A percentile compares a stretch with the other conserved stretches of the same genome.
Evolutionary conservation across 2,797 vertebrate species (phyloP).

Genomic region (Sebastes nivosus): DNA sequence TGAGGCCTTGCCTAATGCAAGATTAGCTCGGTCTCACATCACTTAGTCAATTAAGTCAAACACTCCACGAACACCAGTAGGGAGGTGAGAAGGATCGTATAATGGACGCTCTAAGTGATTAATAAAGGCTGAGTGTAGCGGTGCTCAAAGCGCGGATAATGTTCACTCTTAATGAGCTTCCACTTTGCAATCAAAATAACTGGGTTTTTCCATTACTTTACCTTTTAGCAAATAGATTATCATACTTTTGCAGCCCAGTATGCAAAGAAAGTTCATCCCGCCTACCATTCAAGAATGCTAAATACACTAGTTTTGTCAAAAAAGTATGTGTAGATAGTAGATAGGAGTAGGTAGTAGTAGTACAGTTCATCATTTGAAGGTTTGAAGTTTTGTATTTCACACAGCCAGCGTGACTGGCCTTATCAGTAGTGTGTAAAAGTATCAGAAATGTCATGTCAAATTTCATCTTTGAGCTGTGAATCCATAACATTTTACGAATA

Average conservation of each 20-base stretch:
- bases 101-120: constrained; percentile 41
- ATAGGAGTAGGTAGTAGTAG: background rate
- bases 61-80: background rate
- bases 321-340: background rate
- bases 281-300: background rate
- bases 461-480: background rate
- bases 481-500: background rate
- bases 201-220: background rate
- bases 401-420: background rate
- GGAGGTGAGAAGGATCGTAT: constrained; percentile 47
- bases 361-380: background rate
- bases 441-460: background rate
- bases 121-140: constrained; percentile 16
- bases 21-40: constrained; percentile 45
- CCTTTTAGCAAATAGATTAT: background rate
- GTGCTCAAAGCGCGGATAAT: constrained; percentile 18
- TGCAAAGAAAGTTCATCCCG: background rate
- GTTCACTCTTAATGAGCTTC: constrained; percentile 8
- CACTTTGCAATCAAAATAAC: background rate
- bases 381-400: background rate
- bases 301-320: background rate
- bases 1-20: constrained; percentile 36
- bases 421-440: background rate
- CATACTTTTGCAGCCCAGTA: background rate
- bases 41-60: constrained; percentile 53